Evolutionary conservation across 2,888 invertebrate genomes (phyloP), one percentile per base, ranked within the genome.

Genomic region (Phasia obesa): DNA sequence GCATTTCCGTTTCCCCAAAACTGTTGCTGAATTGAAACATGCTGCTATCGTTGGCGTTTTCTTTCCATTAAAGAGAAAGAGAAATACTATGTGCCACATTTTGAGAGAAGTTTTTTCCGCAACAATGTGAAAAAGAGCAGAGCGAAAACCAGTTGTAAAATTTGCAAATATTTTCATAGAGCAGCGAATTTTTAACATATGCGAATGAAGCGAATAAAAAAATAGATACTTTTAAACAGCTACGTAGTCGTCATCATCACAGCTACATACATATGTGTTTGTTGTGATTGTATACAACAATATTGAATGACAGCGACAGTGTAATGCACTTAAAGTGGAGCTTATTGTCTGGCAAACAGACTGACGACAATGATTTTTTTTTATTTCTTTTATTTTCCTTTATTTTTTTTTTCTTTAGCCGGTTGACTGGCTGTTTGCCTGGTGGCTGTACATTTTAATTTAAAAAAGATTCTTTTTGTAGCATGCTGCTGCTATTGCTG

Each of bases 311-410:
- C 67, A 70, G 44, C 65, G 59, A 71, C 65, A 81, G 81, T 71
- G 81, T 81, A 81, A 81, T 81, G 81, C 81, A 81, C 81, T 81
- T 76, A 81, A 81, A 81, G 76, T 81, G 81, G 76, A 67, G 81
- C 81, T 81, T 67, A 81, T 71, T 76, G 81, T 76, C 81, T 76
- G 76, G 71, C 70, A 60, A 35, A 76, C 38, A 71, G 71, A 76
- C 81, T 60, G 76, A 71, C 76, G 65, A 62, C 59, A 71, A 73
- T 67, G 75, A 65, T 70, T 65, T 76, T 65, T 81, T 73, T 17
- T 35, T 49, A 15, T 6, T 27, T 62, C 15, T 44, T 55, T 23
- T 51, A 53, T 62, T 38, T 73, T 49, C 25, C 38, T 71, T 31
- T 35, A 5, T 13, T 23, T 27, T 35, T 42, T 44, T 31, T 35